Conservation (phyloP, 2,113 vertebrate species). For the Hyla sarda region DNA sequence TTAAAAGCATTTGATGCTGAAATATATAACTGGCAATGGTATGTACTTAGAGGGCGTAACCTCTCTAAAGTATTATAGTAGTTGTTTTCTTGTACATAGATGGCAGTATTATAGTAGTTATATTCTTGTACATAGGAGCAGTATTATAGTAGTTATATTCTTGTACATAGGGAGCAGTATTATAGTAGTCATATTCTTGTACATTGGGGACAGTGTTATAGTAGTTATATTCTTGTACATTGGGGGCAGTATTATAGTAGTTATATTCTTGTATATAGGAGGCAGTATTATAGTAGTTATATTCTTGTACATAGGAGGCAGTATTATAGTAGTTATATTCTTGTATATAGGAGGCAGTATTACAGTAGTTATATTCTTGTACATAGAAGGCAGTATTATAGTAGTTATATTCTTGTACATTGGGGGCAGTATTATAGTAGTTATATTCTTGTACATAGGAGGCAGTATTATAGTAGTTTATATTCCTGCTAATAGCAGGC, state of each 20-base stretch:
- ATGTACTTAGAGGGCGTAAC: too few relatives aligned
- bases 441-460: background rate
- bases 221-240: too few relatives aligned
- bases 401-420: slow-evolving; percentile 9
- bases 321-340: slow-evolving; percentile 25
- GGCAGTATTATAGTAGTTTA: background rate
- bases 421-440: background rate
- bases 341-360: background rate
- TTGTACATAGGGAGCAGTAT: too few relatives aligned
- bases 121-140: too few relatives aligned
- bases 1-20: background rate
- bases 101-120: too few relatives aligned
- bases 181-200: too few relatives aligned
- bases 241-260: too few relatives aligned
- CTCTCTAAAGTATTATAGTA: too few relatives aligned
- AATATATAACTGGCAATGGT: background rate
- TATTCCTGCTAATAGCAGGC: background rate
- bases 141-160: too few relatives aligned
- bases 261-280: slow-evolving; percentile 5
- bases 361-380: slow-evolving; percentile 12
- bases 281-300: slow-evolving; percentile 8
- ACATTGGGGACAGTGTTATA: too few relatives aligned
- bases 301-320: background rate
- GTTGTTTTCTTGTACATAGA: too few relatives aligned
- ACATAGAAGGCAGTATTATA: background rate